Evolutionary conservation across 2,888 invertebrate genomes (phyloP), one percentile per base, ranked within the genome.

Genomic region (Trachelus iudaicus): DNA sequence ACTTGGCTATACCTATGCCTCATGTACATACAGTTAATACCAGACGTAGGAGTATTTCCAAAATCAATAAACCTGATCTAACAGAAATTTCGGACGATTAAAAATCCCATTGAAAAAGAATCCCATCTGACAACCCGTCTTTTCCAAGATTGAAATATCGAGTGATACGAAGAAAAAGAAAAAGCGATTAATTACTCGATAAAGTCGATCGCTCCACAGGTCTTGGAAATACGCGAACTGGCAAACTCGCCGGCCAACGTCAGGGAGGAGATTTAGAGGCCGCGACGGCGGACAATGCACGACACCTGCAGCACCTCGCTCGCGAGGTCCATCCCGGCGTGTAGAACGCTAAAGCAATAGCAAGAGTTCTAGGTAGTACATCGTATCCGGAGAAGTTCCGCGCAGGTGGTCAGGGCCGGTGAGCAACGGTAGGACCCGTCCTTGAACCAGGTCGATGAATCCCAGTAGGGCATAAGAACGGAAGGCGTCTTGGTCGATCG

Each of bases 201-300:
- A 56, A 23, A 56, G 56, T 56, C 9, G 2, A 23, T 9, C 23
- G 23, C 56, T 23, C 56, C 0, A 2, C 56, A 73, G 69, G 87
- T 85, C 87, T 86, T 85, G 85, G 79, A 83, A 85, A 85, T 85
- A 83, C 83, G 85, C 87, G 82, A 80, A 81, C 85, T 79, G 83
- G 83, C 84, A 82, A 79, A 84, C 85, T 85, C 85, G 84, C 82
- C 80, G 83, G 82, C 83, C 84, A 84, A 87, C 85, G 88, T 85
- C 87, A 84, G 86, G 85, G 84, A 83, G 83, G 86, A 87, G 89
- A 89, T 89, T 89, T 89, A 89, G 87, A 88, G 87, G 85, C 88
- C 86, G 87, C 87, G 85, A 86, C 84, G 33, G 83, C 84, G 88
- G 88, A 89, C 89, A 89, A 89, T 89, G 88, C 88, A 87, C 88